Percentiles rank a stretch among this genome's conserved stretches.
Conservation (phyloP, 1,140 invertebrate species). For the Caenorhabditis latens region DNA sequence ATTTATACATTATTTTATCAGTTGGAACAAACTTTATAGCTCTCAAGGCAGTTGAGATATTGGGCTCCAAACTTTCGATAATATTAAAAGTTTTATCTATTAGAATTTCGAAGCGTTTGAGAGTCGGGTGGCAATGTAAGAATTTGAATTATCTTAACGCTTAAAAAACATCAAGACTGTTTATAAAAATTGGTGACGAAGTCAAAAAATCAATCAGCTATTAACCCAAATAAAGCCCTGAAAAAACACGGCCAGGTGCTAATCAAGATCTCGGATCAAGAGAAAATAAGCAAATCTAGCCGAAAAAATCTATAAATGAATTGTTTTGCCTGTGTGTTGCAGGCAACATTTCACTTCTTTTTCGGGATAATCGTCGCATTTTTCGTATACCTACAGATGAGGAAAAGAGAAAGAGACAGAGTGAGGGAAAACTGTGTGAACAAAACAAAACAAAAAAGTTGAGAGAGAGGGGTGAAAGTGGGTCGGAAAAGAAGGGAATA, state of each 20-base stretch:
- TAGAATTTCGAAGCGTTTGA: too few relatives aligned
- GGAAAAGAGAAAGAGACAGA: not conserved
- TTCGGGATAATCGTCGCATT: conserved; percentile 42
- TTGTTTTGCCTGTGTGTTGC: not conserved
- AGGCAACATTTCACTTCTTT: conserved; percentile 37
- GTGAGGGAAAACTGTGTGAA: not conserved
- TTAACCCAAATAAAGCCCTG: not conserved
- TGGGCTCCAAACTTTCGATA: too few relatives aligned
- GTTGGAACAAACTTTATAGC: too few relatives aligned
- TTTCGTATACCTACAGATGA: conserved; percentile 1
- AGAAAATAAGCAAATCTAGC: not conserved
- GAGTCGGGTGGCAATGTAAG: too few relatives aligned
- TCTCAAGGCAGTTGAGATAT: too few relatives aligned
- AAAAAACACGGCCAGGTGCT: not conserved
- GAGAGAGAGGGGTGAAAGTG: not conserved
- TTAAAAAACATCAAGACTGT: too few relatives aligned
- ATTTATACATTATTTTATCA: too few relatives aligned
- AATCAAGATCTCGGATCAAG: too few relatives aligned
- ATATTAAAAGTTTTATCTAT: too few relatives aligned
- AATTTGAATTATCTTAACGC: too few relatives aligned
- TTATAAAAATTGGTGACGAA: too few relatives aligned
- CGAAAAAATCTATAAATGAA: conserved; percentile 11
- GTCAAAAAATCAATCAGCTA: too few relatives aligned
- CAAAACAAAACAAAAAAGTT: conserved; percentile 39
- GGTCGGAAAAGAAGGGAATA: not conserved